Evolutionary conservation across 2,797 vertebrate genomes (phyloP).

Genomic region (Lutjanus argentimaculatus): DNA sequence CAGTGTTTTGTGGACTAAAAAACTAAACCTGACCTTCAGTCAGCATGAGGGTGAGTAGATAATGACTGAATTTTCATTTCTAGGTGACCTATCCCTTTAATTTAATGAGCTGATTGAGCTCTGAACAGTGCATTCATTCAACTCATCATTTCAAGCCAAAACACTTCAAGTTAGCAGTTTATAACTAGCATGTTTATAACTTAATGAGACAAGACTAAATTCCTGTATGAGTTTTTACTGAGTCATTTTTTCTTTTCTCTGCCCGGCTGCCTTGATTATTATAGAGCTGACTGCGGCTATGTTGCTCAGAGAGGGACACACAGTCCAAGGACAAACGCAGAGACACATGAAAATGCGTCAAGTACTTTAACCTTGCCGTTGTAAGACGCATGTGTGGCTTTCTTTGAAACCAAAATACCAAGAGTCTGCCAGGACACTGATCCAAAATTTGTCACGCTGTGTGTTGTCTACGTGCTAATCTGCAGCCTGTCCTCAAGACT

Average conservation of each 20-base stretch:
- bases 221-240: too few species aligned
- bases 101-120: too few species aligned
- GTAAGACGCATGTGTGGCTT: not conserved
- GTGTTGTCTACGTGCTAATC: slow-evolving; percentile 53
- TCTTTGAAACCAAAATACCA: not conserved
- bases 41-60: too few species aligned
- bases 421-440: not conserved
- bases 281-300: slow-evolving; percentile 15
- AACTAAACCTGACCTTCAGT: too few species aligned
- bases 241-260: not conserved
- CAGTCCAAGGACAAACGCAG: not conserved
- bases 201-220: too few species aligned
- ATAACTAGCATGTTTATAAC: too few species aligned
- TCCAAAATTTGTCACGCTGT: slow-evolving; percentile 13
- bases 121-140: too few species aligned
- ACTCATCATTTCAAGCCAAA: too few species aligned
- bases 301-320: not conserved
- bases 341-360: not conserved
- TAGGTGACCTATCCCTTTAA: too few species aligned
- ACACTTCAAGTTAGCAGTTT: too few species aligned
- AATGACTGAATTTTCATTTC: too few species aligned
- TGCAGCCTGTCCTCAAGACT: slow-evolving; percentile 44
- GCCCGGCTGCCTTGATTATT: slow-evolving; percentile 22
- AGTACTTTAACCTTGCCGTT: not conserved
- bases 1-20: too few species aligned